Evolutionary conservation across 2,888 invertebrate species (phyloP).

Genomic region (Coelopa pilipes): DNA sequence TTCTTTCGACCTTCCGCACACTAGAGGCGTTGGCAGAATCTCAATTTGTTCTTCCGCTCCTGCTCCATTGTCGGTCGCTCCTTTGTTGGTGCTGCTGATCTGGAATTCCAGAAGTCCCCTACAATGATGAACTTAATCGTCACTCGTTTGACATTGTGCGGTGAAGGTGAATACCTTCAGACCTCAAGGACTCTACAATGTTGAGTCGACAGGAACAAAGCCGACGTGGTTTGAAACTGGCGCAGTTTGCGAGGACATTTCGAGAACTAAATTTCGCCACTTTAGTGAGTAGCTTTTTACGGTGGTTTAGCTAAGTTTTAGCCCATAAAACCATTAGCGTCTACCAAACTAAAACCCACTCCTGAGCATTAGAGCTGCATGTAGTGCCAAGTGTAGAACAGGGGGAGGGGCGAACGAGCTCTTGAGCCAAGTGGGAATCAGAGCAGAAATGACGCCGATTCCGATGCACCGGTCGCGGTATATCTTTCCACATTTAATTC

Average conservation of each 20-base stretch:
- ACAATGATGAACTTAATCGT: neutral
- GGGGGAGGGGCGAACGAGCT: neutral
- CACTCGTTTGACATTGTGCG: constrained; percentile 3
- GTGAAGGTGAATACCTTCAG: neutral
- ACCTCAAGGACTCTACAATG: too few relatives aligned
- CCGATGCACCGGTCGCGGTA: too few relatives aligned
- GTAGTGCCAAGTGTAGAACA: neutral
- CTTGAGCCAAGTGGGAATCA: constrained; percentile 61
- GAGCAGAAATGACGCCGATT: constrained; percentile 54
- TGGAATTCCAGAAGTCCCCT: too few relatives aligned
- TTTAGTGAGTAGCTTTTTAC: too few relatives aligned
- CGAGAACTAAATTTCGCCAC: too few relatives aligned
- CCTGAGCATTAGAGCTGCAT: neutral
- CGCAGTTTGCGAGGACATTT: too few relatives aligned
- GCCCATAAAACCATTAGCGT: neutral
- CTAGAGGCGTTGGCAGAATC: neutral
- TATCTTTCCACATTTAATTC: too few relatives aligned
- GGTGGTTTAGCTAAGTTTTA: neutral
- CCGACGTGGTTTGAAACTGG: too few relatives aligned
- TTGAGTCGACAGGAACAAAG: too few relatives aligned
- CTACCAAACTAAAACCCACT: neutral
- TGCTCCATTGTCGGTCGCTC: neutral
- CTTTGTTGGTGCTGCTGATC: too few relatives aligned
- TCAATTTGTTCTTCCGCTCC: neutral
- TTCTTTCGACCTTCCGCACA: too few relatives aligned